Evolutionary conservation across 2,888 invertebrate species (phyloP), one percentile per base, ranked within the genome.

Genomic region (Hemicrepidius hirtus): DNA sequence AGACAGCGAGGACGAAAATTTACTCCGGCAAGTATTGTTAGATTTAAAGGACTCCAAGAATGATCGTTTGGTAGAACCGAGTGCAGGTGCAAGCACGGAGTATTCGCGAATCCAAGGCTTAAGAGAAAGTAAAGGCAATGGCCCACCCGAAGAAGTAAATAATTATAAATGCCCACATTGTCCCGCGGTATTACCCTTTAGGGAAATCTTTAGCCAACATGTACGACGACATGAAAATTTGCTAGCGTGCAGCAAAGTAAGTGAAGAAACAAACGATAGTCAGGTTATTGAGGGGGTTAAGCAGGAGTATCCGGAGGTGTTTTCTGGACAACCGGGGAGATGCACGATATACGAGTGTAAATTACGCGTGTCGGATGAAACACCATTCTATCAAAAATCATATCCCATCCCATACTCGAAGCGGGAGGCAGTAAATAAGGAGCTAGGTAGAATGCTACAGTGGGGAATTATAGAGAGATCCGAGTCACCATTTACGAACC

Each of bases 381-480:
- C n/a, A 1, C 18, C 46, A 50, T 49, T 65, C 37, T 21, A 28
- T 24, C 49, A 24, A 12, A 66, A 49, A 59, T 62, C 53, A 0
- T 71, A 66, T 35, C 71, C 71, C 7, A 55, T 71, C 0, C 71
- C 71, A 1, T 53, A 66, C 35, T 40, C 71, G 0, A 65, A 50
- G 46, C 12, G 60, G 3, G 37, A 37, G 1, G 63, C 63, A 0
- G 69, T 53, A 10, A 49, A 70, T 10, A 18, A 21, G 32, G 71
- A 71, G 46, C 44, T 66, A 24, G 10, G 24, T 21, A 41, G 44
- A 35, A 71, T 71, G 71, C 20, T 71, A n/a, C 3, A 53, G 28
- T 71, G 66, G 37, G 53, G 62, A 1, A 57, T 71, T 21, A 71
- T 71, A 24, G 66, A 67, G 24, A 28, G 53, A 53, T 68, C 65